phyloP scores from a whole-genome alignment of 2,888 invertebrate genomes.

The Uropetala carovei region DNA sequence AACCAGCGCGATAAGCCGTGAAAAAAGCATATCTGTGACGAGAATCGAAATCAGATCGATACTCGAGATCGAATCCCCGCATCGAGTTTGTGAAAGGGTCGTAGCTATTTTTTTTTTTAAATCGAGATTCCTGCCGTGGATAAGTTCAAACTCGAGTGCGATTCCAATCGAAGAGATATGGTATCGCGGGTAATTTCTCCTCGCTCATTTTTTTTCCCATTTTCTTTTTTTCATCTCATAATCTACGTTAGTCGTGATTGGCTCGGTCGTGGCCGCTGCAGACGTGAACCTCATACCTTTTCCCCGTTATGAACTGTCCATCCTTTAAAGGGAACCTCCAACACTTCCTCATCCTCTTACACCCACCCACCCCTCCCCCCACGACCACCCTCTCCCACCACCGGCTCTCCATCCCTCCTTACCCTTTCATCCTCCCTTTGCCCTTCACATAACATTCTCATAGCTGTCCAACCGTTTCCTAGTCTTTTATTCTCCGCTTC shows the following conservation, averaged over 20 bases:
- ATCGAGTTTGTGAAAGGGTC: not conserved
- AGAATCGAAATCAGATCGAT: not conserved
- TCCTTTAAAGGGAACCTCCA: not conserved
- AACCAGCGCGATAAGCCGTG: not conserved
- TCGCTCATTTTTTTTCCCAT: not conserved
- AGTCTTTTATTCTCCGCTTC: not conserved
- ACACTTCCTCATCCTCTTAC: not conserved
- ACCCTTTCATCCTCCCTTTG: not conserved
- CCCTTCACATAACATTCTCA: not conserved
- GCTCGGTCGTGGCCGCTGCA: slow-evolving; percentile 42
- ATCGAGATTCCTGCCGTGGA: not conserved
- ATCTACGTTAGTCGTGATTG: slow-evolving; percentile 1
- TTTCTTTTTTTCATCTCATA: not conserved
- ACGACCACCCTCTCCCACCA: not conserved
- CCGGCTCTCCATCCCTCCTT: not conserved
- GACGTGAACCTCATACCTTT: slow-evolving; percentile 39
- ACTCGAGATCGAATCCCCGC: not conserved
- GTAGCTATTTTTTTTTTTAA: not conserved
- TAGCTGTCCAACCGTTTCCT: not conserved
- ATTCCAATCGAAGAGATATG: slow-evolving; percentile 7
- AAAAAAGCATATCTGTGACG: not conserved
- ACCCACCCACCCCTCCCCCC: not conserved
- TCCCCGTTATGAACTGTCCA: slow-evolving; percentile 60
- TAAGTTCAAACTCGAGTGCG: not conserved
- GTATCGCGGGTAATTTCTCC: not conserved